A percentile compares a stretch with the other conserved stretches of the same genome.
Evolutionary conservation across 2,888 invertebrate genomes (phyloP).

Genomic region (Lottia scabra): DNA sequence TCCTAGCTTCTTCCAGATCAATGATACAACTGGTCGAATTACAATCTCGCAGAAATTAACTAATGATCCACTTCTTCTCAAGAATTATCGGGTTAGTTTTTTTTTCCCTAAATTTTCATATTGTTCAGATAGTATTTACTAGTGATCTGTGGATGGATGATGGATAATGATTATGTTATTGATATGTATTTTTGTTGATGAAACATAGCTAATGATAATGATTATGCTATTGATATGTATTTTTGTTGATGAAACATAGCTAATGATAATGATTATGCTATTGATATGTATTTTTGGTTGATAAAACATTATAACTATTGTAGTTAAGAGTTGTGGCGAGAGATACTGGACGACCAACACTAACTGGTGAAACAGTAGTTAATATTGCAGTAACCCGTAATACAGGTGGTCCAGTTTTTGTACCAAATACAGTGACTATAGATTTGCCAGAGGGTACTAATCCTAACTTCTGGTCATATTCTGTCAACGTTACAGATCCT

Average conservation of each 20-base stretch:
- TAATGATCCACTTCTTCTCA: slow-evolving; percentile 41
- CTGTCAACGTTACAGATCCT: slow-evolving; percentile 54
- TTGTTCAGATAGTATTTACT: no score
- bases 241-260: neutral
- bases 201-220: neutral
- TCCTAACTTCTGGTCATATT: slow-evolving; percentile 42
- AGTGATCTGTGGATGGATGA: no score
- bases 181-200: no score
- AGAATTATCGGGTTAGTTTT: slow-evolving; percentile 34
- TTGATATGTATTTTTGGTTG: neutral
- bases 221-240: no score
- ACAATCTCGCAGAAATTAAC: slow-evolving; percentile 45
- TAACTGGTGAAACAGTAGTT: slow-evolving; percentile 40
- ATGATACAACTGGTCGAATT: slow-evolving; percentile 47
- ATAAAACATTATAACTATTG: slow-evolving; percentile 5
- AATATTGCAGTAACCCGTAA: slow-evolving; percentile 53
- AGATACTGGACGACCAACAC: slow-evolving; percentile 48
- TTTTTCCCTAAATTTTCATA: no score
- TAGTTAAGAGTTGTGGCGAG: slow-evolving; percentile 58
- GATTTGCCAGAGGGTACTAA: slow-evolving; percentile 42
- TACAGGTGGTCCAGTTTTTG: slow-evolving; percentile 49
- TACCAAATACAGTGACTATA: slow-evolving; percentile 37
- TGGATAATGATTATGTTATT: no score
- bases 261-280: neutral
- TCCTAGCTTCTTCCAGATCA: slow-evolving; percentile 54